A percentile compares a stretch with the other conserved stretches of the same genome.
phyloP scores from a whole-genome alignment of 2,797 vertebrate genomes.

The Phylloscopus collybita region DNA sequence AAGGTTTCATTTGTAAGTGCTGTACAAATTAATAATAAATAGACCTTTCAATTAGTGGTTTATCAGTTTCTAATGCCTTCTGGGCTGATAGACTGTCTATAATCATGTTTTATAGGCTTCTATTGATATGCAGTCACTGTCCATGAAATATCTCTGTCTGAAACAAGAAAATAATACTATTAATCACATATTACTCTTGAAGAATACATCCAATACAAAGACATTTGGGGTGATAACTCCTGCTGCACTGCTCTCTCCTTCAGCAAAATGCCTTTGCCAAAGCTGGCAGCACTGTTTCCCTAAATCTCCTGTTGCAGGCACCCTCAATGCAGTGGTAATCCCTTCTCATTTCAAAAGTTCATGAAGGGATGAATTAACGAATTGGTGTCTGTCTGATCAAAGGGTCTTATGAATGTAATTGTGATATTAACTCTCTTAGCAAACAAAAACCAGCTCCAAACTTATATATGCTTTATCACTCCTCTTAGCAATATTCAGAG shows the following conservation, averaged over 20 bases:
- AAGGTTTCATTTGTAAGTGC: neutral
- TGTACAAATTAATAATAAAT: slow-evolving; percentile 21
- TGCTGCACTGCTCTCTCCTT: neutral
- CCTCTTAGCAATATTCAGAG: neutral
- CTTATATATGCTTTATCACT: neutral
- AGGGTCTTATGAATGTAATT: neutral
- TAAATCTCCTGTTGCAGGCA: neutral
- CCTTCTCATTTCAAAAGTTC: neutral
- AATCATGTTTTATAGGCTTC: neutral
- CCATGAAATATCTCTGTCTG: neutral
- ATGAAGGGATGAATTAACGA: neutral
- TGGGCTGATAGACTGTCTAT: neutral
- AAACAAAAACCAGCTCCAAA: neutral
- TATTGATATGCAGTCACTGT: neutral
- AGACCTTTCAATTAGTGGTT: neutral
- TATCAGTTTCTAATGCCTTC: neutral
- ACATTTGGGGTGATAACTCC: neutral
- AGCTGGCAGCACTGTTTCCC: neutral
- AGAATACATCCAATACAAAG: neutral
- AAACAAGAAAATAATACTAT: neutral
- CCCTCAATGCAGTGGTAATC: neutral
- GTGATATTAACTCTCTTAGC: neutral
- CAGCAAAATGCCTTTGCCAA: neutral
- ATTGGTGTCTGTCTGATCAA: neutral
- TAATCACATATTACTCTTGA: neutral